Percentiles rank a stretch among this genome's conserved stretches.
Conservation (phyloP, 2,888 invertebrate species). For the Acanthococcus lagerstroemiae region DNA sequence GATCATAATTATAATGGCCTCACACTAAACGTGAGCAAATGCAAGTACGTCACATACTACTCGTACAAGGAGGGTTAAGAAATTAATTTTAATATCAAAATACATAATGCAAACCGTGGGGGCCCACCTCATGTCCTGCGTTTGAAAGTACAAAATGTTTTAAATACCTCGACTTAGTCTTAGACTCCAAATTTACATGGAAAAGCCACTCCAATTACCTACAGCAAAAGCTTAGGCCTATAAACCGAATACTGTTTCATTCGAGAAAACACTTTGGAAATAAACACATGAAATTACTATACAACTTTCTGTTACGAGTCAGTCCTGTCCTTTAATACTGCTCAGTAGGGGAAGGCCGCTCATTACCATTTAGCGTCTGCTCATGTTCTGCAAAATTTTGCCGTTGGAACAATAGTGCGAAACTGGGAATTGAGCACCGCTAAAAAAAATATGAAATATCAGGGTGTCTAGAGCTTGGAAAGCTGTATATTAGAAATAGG, state of each 20-base stretch:
- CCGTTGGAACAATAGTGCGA: not conserved
- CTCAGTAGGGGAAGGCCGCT: not conserved
- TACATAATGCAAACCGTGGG: too few relatives aligned
- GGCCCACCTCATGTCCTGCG: too few relatives aligned
- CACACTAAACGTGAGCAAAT: too few relatives aligned
- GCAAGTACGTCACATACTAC: too few relatives aligned
- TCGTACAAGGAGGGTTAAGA: too few relatives aligned
- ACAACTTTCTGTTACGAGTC: not conserved
- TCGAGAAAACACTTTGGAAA: not conserved
- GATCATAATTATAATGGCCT: too few relatives aligned
- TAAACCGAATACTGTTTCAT: not conserved
- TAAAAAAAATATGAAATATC: not conserved
- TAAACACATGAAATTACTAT: not conserved
- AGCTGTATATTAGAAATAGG: not conserved
- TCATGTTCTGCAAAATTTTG: not conserved
- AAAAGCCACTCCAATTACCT: not conserved
- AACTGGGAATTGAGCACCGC: not conserved
- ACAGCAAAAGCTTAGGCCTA: too few relatives aligned
- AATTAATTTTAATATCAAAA: too few relatives aligned
- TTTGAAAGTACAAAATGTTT: too few relatives aligned
- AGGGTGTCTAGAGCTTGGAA: not conserved
- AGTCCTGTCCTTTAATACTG: not conserved
- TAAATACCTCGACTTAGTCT: not conserved
- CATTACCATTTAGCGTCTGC: not conserved
- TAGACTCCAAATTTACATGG: not conserved